phyloP scores from a whole-genome alignment of 1,140 invertebrate species.

The Hyles vespertilio region DNA sequence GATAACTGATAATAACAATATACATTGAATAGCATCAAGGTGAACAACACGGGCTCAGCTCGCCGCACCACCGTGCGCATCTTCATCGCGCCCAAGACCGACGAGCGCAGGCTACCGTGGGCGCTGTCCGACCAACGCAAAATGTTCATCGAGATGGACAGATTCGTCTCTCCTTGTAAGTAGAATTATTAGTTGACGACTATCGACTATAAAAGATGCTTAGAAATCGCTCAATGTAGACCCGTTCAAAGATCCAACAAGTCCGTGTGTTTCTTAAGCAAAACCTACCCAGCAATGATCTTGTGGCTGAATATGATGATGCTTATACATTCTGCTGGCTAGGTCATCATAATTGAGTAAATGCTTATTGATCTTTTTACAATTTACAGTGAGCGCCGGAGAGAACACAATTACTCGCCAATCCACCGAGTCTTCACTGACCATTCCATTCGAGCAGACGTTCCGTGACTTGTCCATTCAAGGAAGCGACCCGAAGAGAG shows the following conservation, averaged over 20 bases:
- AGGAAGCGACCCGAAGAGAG: conserved; percentile 60
- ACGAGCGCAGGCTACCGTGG: conserved; percentile 83
- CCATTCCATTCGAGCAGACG: conserved; percentile 84
- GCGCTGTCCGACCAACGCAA: conserved; percentile 80
- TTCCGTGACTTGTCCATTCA: conserved; percentile 81
- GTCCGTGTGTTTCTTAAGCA: no score
- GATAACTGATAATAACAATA: no score
- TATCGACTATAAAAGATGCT: no score
- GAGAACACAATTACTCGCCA: conserved; percentile 79
- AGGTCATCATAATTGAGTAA: no score
- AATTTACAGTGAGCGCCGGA: conserved; percentile 78
- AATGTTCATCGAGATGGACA: conserved; percentile 88
- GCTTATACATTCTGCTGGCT: no score
- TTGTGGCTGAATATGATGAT: no score
- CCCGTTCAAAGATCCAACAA: no score
- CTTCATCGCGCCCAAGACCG: conserved; percentile 84
- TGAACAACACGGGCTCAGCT: conserved; percentile 76
- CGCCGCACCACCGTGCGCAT: conserved; percentile 83
- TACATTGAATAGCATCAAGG: conserved; percentile 71
- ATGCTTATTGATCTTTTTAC: not conserved
- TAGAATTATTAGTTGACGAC: not conserved
- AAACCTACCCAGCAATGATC: no score
- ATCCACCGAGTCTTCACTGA: conserved; percentile 82
- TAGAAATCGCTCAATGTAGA: no score
- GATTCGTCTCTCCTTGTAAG: conserved; percentile 80